Evolutionary conservation across 2,113 vertebrate species (phyloP), one percentile per base, ranked within the genome.

Genomic region (Coryphaenoides rupestris): DNA sequence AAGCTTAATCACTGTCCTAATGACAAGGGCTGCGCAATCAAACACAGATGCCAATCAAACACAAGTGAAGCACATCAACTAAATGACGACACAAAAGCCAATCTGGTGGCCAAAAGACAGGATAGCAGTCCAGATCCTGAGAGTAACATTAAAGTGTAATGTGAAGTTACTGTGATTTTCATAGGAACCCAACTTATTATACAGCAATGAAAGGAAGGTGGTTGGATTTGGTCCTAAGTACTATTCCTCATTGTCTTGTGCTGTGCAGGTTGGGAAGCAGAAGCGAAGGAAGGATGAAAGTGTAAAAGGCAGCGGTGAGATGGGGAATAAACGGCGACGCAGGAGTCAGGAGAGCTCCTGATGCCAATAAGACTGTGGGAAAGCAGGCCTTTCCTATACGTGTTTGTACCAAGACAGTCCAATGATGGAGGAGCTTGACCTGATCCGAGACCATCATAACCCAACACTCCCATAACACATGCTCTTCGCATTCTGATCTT

Each of bases 281-380:
- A 91, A 86, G 77, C 89, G 80, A 76, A 87, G 69, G 67, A 66
- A 75, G 23, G 80, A 90, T 10, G 84, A 87, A 0, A 65, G 70
- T 52, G 5, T 6, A 23, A 74, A 62, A 60, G 73, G 61, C 26
- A 28, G 75, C 73, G 63, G 81, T 16, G 83, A 80, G 23, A 14
- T 81, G 65, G 68, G 74, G 70, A 67, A 74, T 26, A 91, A 91
- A 68, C 82, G 79, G 3, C 78, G 80, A 4, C 74, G 88, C 52
- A 80, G 69, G 63, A 92, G 89, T 79, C 81, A 86, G 72, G 88
- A 91, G 21, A 65, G 77, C 64, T 61, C 56, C 0, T 87, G 70
- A 61, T 72, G 72, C 28, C 21, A 66, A 58, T 71, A 68, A 40
- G 21, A 61, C 40, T 13, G 22, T 60, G 61, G 40, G 77, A 40